Conservation (phyloP, 2,888 invertebrate species). For the Lithophane ornitopus region DNA sequence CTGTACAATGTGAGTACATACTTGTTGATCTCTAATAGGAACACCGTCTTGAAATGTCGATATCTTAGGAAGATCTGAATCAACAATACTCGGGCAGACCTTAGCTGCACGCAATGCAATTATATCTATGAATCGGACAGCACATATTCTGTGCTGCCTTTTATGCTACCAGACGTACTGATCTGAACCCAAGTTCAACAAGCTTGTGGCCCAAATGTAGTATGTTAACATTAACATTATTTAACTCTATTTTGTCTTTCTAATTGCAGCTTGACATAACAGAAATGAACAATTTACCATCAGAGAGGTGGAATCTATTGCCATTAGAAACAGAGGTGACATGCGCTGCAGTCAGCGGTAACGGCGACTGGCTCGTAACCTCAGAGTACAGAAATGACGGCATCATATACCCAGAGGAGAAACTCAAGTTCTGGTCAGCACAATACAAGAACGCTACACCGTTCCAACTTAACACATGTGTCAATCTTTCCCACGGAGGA, state of each 20-base stretch:
- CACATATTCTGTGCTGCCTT: too few species aligned
- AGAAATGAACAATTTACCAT: slow-evolving; percentile 82
- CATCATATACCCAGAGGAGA: slow-evolving; percentile 84
- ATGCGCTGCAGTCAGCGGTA: slow-evolving; percentile 82
- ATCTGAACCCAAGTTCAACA: too few species aligned
- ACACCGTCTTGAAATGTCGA: too few species aligned
- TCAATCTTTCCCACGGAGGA: slow-evolving; percentile 86
- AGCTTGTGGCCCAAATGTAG: too few species aligned
- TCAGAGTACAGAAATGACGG: slow-evolving; percentile 87
- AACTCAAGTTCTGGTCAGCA: slow-evolving; percentile 84
- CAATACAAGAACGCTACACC: slow-evolving; percentile 73
- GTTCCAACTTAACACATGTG: slow-evolving; percentile 84
- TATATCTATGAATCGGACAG: too few species aligned
- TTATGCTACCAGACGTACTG: too few species aligned
- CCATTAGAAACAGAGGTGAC: slow-evolving; percentile 87
- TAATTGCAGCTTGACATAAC: slow-evolving; percentile 86
- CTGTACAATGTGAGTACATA: slow-evolving; percentile 84
- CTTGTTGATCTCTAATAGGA: neutral
- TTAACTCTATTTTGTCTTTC: neutral
- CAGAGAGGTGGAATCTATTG: slow-evolving; percentile 83
- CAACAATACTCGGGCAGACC: too few species aligned
- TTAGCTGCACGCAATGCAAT: too few species aligned
- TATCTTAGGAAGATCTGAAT: neutral
- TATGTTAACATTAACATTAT: neutral
- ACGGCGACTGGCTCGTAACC: slow-evolving; percentile 84